Conservation (phyloP, 2,888 invertebrate genomes). For the Drosophila fulvimacula region DNA sequence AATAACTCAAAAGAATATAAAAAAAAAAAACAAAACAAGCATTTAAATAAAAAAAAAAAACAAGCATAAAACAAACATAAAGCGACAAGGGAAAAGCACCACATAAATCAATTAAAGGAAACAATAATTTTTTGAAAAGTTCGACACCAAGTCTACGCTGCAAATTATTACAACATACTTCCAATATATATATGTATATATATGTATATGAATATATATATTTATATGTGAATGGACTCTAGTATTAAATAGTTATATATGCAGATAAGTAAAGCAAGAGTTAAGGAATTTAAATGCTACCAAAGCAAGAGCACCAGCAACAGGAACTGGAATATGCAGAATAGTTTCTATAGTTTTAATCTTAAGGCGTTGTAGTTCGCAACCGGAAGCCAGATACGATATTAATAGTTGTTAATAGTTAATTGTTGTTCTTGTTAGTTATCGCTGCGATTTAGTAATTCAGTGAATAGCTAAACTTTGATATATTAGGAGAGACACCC, state of each 20-base stretch:
- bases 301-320: constrained; percentile 22
- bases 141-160: constrained; percentile 34
- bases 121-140: constrained; percentile 66
- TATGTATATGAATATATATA: background rate
- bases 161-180: constrained; percentile 25
- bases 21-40: constrained; percentile 34
- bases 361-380: constrained; percentile 25
- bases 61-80: constrained; percentile 29
- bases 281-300: constrained; percentile 65
- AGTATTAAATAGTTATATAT: constrained; percentile 4
- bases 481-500: constrained; percentile 12
- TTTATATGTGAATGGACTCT: constrained; percentile 2
- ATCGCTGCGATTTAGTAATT: constrained; percentile 28
- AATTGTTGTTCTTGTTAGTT: constrained; percentile 45
- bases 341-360: constrained; percentile 52
- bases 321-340: constrained; percentile 25
- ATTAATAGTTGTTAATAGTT: constrained; percentile 46
- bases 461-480: constrained; percentile 2
- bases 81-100: constrained; percentile 47
- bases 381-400: constrained; percentile 17
- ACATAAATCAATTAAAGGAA: constrained; percentile 75
- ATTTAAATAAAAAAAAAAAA: constrained; percentile 33
- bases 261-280: constrained; percentile 52
- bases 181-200: constrained; percentile 11
- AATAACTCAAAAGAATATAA: constrained; percentile 36